Base-by-base conservation (phyloP, 2,888 invertebrate species). In the Atrina japonica region DNA sequence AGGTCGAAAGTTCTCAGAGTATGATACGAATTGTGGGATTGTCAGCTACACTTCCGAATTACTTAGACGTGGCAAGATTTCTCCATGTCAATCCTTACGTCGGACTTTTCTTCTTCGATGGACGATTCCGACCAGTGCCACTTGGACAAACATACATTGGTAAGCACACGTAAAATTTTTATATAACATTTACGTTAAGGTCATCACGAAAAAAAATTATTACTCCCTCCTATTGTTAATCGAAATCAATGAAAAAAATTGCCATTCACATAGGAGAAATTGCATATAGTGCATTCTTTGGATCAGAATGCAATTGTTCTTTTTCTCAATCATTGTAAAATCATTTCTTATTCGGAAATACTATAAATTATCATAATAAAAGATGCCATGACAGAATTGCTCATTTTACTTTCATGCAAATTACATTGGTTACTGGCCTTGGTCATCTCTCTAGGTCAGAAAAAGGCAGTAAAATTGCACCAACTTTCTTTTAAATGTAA, bases 11-110 rank as follows among this genome's bases (percentile, higher is more conserved):
- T 94, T 88, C 90, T 40, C 92, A 92, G 85, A 90, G 89, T 49
- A 97, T 98, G 96, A 98, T 99, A 69, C 93, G 99, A 58, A 98
- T 99, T 75, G 96, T 99, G 0, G 99, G 98, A 0, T 91, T 99
- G 45, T 98, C 99, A 0, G 99, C 99, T 11, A 99, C 99, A 0
- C 91, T 99, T 75, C 99, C 99, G 0, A 99, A 99, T 91, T 99
- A 99, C 90, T 91, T 96, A 3, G 99, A 99, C 91, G 98, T 99
- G 29, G 97, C 99, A 1, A 92, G 93, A 79, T 99, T 99, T 90
- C 92, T 99, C 14, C 93, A 96, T 18, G 99, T 99, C 0, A 98
- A 98, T 91, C 96, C 96, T 0, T 93, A 95, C 88, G 87, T 85
- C 41, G 98, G 98, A 0, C 92, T 99, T 1, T 99, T 97, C 91